Conservation (phyloP, 2,113 vertebrate species). For the Tretioscincus oriximinensis region DNA sequence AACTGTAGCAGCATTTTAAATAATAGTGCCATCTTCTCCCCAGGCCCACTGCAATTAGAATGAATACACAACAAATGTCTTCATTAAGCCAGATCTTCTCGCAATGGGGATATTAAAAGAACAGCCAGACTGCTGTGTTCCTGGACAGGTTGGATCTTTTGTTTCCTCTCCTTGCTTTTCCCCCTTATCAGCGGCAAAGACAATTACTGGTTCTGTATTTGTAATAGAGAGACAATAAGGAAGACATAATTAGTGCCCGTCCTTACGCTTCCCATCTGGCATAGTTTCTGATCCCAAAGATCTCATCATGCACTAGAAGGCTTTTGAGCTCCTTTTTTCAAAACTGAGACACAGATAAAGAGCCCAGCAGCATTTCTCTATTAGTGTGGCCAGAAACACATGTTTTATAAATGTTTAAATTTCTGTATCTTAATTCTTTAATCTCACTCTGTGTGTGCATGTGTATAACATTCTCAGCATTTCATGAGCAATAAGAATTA, state of each 20-base stretch:
- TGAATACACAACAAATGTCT: conserved; percentile 27
- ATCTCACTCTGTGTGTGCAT: too few relatives aligned
- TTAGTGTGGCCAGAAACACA: neutral
- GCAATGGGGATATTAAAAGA: conserved; percentile 14
- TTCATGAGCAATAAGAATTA: too few relatives aligned
- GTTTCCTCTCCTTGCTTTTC: neutral
- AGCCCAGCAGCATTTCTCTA: neutral
- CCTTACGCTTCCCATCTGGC: neutral
- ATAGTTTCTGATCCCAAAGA: neutral
- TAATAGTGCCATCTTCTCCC: neutral
- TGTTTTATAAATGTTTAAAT: neutral
- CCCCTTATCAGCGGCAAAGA: conserved; percentile 22
- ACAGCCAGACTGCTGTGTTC: neutral
- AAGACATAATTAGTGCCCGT: neutral
- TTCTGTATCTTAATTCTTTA: too few relatives aligned
- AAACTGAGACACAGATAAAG: neutral
- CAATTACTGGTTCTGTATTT: neutral
- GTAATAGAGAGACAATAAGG: neutral
- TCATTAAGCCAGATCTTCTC: conserved; percentile 43
- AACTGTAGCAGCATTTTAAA: conserved; percentile 37
- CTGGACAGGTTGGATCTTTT: conserved; percentile 17
- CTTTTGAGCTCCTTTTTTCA: too few relatives aligned
- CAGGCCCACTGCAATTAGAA: conserved; percentile 46
- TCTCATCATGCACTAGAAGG: neutral
- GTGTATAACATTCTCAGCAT: too few relatives aligned